These are phyloP conservation scores for Aphidius ervi DNA, from an alignment of 1,140 invertebrate genomes.

Conservation along the genomic window DNA sequence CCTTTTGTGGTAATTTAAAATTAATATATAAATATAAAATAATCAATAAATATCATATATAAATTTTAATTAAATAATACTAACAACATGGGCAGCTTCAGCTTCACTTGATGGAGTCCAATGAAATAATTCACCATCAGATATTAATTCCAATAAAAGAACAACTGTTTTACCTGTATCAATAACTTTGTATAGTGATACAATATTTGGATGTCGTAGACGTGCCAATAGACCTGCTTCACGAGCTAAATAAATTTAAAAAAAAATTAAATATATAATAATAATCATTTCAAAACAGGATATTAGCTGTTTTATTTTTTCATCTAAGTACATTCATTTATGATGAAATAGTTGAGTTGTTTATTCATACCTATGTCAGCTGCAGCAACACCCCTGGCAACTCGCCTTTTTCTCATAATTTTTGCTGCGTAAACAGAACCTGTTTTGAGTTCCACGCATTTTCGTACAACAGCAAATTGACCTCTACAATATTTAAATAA, in stretches of 20 bases:
- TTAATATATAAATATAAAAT: background rate
- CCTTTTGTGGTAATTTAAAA: conserved; percentile 31
- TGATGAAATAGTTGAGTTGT: background rate
- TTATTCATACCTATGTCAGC: conserved; percentile 52
- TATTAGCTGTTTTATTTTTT: background rate
- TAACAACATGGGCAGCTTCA: conserved; percentile 60
- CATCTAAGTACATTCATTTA: background rate
- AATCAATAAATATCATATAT: conserved; percentile 9
- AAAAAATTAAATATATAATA: conserved; percentile 3
- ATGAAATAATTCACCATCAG: conserved; percentile 62
- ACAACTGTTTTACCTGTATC: conserved; percentile 63
- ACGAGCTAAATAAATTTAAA: conserved; percentile 46
- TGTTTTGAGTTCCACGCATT: conserved; percentile 58
- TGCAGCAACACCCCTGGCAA: conserved; percentile 54
- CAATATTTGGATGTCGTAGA: conserved; percentile 59
- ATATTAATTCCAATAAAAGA: conserved; percentile 62
- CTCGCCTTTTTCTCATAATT: conserved; percentile 64
- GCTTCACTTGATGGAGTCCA: conserved; percentile 62
- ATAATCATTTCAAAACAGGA: conserved; percentile 7
- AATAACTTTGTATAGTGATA: conserved; percentile 62
- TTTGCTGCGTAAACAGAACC: conserved; percentile 66
- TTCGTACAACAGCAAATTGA: conserved; percentile 69
- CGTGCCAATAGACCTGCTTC: conserved; percentile 63
- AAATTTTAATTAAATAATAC: conserved; percentile 13
- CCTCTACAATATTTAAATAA: conserved; percentile 52